A percentile compares a stretch with the other conserved stretches of the same genome.
phyloP scores from a whole-genome alignment of 1,140 invertebrate genomes.

The Choristoneura fumiferana region DNA sequence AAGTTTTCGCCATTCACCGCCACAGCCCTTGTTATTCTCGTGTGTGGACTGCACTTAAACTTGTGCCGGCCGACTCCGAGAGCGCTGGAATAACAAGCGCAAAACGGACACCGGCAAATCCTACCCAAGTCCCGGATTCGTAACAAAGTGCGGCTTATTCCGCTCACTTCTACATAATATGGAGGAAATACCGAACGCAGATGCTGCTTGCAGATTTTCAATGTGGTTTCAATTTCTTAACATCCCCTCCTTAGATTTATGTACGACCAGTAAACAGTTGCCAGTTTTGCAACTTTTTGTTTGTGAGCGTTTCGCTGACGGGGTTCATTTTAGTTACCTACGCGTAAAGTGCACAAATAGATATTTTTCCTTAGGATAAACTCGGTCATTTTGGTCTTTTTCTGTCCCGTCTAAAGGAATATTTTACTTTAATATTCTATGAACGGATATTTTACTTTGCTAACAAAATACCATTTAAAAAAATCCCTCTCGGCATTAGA shows the following conservation, averaged over 20 bases:
- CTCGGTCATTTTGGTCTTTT: too few species aligned
- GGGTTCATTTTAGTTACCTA: background rate
- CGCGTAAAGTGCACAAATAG: background rate
- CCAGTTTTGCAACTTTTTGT: background rate
- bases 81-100: slow-evolving; percentile 55
- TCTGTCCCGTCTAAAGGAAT: too few species aligned
- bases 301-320: background rate
- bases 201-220: slow-evolving; percentile 48
- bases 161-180: slow-evolving; percentile 54
- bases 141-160: slow-evolving; percentile 61
- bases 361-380: too few species aligned
- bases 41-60: slow-evolving; percentile 45
- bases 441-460: too few species aligned
- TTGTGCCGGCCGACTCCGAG: slow-evolving; percentile 29
- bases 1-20: slow-evolving; percentile 1
- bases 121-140: slow-evolving; percentile 58
- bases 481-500: too few species aligned
- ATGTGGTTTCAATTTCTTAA: slow-evolving; percentile 45
- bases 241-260: slow-evolving; percentile 30
- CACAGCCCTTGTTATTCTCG: slow-evolving; percentile 20
- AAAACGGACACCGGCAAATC: slow-evolving; percentile 59
- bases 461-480: too few species aligned
- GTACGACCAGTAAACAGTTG: slow-evolving; percentile 14
- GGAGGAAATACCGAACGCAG: slow-evolving; percentile 47
- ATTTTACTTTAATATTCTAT: too few species aligned